Evolutionary conservation across 92 coral and sea anemone species (phyloP), one percentile per base, ranked within the genome.

Genomic region (Isaurus tuberculatus): DNA sequence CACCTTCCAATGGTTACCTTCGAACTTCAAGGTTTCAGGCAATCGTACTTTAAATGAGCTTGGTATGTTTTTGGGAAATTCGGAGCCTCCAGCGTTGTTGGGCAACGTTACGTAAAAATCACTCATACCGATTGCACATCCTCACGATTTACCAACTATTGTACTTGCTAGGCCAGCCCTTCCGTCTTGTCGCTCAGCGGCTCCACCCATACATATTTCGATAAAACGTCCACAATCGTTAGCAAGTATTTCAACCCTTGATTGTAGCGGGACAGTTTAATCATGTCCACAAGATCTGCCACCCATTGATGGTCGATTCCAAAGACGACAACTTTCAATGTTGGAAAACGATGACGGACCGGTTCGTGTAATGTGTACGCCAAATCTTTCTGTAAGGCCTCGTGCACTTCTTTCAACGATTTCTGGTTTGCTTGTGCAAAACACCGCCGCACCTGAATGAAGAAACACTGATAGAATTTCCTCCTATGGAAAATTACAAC

Each of bases 91-190:
- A 2, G 70, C 37, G 25, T 37, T 46, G 61, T 64, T 83, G 23
- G 86, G 86, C 44, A 83, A 58, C 1, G 72, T 83, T 37, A 83
- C 63, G 72, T 61, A 73, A 40, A 84, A 84, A 31, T 68, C 43
- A 19, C n/a, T 34, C 31, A 44, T 58, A 58, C 27, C 30, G 68
- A 34, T 10, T 9, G 55, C 80, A 86, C 34, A 60, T 78, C 89
- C 15, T 42, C n/a, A 29, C 61, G 55, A 28, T 48, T 40, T 26
- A 86, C 71, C 89, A 86, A 34, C 72, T 79, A 79, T 86, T 28
- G 79, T 67, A 86, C 26, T 86, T 86, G 85, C 19, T 11, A 8
- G 80, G 89, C 86, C 86, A 86, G 31, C 86, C 89, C 68, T 79
- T 78, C 85, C 85, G 48, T 69, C 44, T 37, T 69, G 30, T 69